These are phyloP conservation scores for Engraulis encrasicolus DNA, from an alignment of 2,113 vertebrate genomes.

Conservation along the genomic window DNA sequence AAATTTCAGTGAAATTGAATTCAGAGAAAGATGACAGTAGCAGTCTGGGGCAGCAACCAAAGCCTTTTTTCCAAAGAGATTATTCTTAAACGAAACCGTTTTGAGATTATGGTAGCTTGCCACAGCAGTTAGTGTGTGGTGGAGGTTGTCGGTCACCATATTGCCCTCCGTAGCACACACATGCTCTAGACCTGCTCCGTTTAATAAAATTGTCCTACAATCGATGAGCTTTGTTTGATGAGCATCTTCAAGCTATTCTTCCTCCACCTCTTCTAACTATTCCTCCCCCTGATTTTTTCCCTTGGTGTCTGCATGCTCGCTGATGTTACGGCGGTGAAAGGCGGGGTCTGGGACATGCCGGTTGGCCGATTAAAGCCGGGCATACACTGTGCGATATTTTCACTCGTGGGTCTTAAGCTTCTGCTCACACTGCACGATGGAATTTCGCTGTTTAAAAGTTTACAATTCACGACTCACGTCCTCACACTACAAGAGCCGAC, in stretches of 20 bases:
- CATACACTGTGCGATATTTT: no score
- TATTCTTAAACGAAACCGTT: neutral
- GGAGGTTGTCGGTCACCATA: constrained; percentile 65
- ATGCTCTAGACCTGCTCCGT: constrained; percentile 59
- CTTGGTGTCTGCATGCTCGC: constrained; percentile 64
- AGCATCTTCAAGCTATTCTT: constrained; percentile 59
- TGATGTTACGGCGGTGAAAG: constrained; percentile 61
- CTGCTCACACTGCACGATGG: no score
- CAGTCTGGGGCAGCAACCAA: neutral
- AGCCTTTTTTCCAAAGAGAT: constrained; percentile 13
- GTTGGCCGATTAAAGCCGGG: no score
- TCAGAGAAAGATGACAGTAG: neutral
- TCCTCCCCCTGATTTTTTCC: constrained; percentile 24
- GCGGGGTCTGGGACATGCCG: no score
- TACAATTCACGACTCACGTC: no score
- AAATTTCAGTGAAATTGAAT: constrained; percentile 19
- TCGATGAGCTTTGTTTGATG: constrained; percentile 67
- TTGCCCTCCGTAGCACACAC: constrained; percentile 73
- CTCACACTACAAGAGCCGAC: no score
- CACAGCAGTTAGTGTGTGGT: neutral
- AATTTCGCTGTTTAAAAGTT: no score
- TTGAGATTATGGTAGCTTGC: constrained; percentile 2
- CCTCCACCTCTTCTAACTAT: constrained; percentile 55
- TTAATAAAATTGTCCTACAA: constrained; percentile 74
- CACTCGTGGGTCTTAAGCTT: no score